Base-by-base conservation (phyloP, 2,888 invertebrate species). In the Rhagium mordax region DNA sequence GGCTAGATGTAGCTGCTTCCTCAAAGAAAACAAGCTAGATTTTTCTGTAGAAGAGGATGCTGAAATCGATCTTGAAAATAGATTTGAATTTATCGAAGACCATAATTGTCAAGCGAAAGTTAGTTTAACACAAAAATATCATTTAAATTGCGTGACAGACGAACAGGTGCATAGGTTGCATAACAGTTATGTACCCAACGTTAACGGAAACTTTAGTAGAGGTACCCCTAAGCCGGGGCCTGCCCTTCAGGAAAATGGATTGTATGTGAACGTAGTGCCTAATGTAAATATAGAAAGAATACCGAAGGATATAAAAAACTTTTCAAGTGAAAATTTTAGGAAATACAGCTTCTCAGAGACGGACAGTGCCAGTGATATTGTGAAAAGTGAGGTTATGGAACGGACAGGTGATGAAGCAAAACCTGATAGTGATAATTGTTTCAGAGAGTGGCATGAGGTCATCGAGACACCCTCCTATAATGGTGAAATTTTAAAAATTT, bases 361-460 rank as follows among this genome's bases (percentile, higher is more conserved):
- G 27, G 29, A 20, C 15, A 48, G 27, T 20, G 66, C 41, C 6
- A 72, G 24, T 20, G 67, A 66, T 68, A 49, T 70, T 61, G 79
- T 78, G 66, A 75, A 74, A 67, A 75, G 70, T 62, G 76, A 74
- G 57, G 70, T 62, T 51, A 71, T 78, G 64, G 75, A 79, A 74
- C 73, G 80, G 79, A 81, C 71, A 80, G 79, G 78, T 76, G 76
- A 75, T 74, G 80, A 72, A 51, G 68, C 59, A 57, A 29, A 20
- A 66, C 61, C 74, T 80, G 70, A 62, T 76, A 77, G 79, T 78
- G 79, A 80, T 71, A 78, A 70, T 78, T 71, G 78, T 81, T 98
- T 98, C 91, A 92, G 94, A 81, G 95, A 97, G 89, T 98, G 98
- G 97, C 95, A 97, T 88, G 94, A 97, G 89, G 94, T 95, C 86